Percentiles rank a stretch among this genome's conserved stretches.
phyloP scores from a whole-genome alignment of 2,113 vertebrate species.

The Grallaria varia region DNA sequence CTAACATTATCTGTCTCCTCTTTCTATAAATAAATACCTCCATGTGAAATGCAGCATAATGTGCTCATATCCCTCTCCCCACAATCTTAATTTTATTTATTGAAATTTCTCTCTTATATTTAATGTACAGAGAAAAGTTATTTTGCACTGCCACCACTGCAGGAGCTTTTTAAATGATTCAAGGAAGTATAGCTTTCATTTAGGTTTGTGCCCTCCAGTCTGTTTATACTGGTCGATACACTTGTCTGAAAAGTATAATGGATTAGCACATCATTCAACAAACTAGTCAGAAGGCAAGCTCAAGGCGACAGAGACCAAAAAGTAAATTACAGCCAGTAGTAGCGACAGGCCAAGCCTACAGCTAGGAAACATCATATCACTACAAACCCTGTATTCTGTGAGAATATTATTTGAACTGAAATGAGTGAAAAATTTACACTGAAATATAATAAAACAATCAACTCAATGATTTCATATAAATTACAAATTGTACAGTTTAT shows the following conservation, averaged over 20 bases:
- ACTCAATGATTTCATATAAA: constrained; percentile 36
- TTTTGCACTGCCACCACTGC: constrained; percentile 77
- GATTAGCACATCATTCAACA: constrained; percentile 95
- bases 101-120: constrained; percentile 66
- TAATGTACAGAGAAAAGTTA: constrained; percentile 71
- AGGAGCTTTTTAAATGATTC: constrained; percentile 88
- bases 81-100: constrained; percentile 71
- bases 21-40: constrained; percentile 31
- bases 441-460: constrained; percentile 77
- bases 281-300: constrained; percentile 86
- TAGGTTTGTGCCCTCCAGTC: constrained; percentile 91
- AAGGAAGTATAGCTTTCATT: constrained; percentile 89
- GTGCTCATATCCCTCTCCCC: background rate
- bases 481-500: constrained; percentile 47
- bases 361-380: constrained; percentile 86
- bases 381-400: constrained; percentile 73
- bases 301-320: constrained; percentile 87
- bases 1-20: constrained; percentile 33
- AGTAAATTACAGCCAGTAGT: constrained; percentile 90
- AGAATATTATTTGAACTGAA: constrained; percentile 67
- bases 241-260: constrained; percentile 96
- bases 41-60: constrained; percentile 6
- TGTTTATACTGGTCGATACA: constrained; percentile 96
- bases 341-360: constrained; percentile 80
- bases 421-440: constrained; percentile 68